Evolutionary conservation across 2,888 invertebrate genomes (phyloP).

Genomic region (Stramonita haemastoma): DNA sequence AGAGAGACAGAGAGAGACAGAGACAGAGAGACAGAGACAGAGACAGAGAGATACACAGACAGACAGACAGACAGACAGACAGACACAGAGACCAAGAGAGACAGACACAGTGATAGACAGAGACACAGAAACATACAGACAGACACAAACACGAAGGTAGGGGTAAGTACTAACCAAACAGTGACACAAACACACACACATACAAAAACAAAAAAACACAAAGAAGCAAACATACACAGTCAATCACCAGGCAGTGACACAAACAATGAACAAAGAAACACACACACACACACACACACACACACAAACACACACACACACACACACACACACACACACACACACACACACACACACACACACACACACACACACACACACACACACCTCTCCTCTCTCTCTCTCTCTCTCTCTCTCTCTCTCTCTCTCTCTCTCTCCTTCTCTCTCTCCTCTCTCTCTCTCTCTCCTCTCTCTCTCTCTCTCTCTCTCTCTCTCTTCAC

Average conservation of each 20-base stretch:
- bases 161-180: background rate
- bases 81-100: too few relatives aligned
- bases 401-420: too few relatives aligned
- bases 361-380: background rate
- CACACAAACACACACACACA: slow-evolving; percentile 1
- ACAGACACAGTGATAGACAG: too few relatives aligned
- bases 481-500: too few relatives aligned
- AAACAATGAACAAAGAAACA: too few relatives aligned
- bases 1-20: too few relatives aligned
- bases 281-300: background rate
- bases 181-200: background rate
- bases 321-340: background rate
- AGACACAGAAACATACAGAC: too few relatives aligned
- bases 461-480: too few relatives aligned
- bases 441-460: too few relatives aligned
- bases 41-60: background rate
- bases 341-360: background rate
- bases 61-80: slow-evolving; percentile 11
- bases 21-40: background rate
- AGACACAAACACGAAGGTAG: background rate
- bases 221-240: background rate
- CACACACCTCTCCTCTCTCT: too few relatives aligned
- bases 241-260: too few relatives aligned
- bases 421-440: too few relatives aligned
- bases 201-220: background rate